Evolutionary conservation across 2,888 invertebrate species (phyloP).

Genomic region (Drosophila mettleri): DNA sequence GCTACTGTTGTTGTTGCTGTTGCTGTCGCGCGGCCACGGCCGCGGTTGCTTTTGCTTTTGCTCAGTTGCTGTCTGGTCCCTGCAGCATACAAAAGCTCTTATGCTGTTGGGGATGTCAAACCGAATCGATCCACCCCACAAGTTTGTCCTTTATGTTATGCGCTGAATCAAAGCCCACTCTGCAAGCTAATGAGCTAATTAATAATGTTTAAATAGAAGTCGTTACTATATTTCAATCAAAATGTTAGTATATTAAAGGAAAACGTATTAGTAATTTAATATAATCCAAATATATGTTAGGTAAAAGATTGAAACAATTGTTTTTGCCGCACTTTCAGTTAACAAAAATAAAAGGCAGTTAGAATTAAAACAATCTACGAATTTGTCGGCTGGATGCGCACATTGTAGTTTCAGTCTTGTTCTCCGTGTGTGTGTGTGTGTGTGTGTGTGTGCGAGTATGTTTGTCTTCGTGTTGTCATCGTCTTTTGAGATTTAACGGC

Average conservation of each 20-base stretch:
- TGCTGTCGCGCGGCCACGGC: constrained; percentile 10
- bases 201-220: not conserved
- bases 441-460: constrained; percentile 12
- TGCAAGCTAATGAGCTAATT: constrained; percentile 8
- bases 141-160: constrained; percentile 34
- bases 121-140: constrained; percentile 34
- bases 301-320: no score
- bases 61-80: constrained; percentile 26
- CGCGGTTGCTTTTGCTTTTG: constrained; percentile 13
- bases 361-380: not conserved
- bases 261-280: not conserved
- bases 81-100: constrained; percentile 57
- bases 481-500: constrained; percentile 61
- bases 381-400: constrained; percentile 16
- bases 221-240: not conserved
- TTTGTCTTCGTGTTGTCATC: constrained; percentile 51
- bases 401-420: constrained; percentile 5
- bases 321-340: no score
- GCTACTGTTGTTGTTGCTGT: constrained; percentile 2
- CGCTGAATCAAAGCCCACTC: not conserved
- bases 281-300: not conserved
- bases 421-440: not conserved
- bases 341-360: not conserved
- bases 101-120: constrained; percentile 27
- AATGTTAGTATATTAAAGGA: not conserved